These are phyloP conservation scores for cattle (Bos taurus) DNA, from an alignment of 2,113 vertebrate species.

Conservation along the genomic window ARS-UCD2.0 NC_037330.1:6757001-6757500, in stretches of 20 bases:
- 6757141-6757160: neutral
- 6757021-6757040: neutral
- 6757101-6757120: neutral
- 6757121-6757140: neutral
- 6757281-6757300: neutral
- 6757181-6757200: neutral
- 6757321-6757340: neutral
- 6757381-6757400: neutral
- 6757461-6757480: neutral
- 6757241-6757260: neutral
- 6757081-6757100: neutral
- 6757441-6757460: neutral
- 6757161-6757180: neutral
- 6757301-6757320: neutral
- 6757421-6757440: neutral
- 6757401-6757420: neutral
- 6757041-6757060: neutral
- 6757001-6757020: neutral
- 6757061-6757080: neutral
- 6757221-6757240: neutral
- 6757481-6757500: neutral
- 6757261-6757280: neutral
- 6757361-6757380: neutral
- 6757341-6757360: neutral
- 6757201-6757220: neutral